Conservation (phyloP, 2,113 vertebrate genomes). For the Hymenochirus boettgeri region DNA sequence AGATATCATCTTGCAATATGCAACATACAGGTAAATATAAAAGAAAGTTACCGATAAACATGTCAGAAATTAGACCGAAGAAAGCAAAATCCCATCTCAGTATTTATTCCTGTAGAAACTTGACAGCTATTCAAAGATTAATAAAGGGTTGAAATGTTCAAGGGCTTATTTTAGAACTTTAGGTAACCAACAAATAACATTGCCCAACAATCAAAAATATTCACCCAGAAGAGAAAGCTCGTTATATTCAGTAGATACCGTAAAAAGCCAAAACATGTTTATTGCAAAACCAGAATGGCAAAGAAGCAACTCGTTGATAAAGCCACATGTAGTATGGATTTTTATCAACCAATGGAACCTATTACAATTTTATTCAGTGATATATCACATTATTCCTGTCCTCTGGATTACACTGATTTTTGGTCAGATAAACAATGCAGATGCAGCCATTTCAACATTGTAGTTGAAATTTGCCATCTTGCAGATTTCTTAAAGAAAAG, state of each 20-base stretch:
- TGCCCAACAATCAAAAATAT: background rate
- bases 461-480: background rate
- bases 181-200: background rate
- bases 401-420: constrained; percentile 10
- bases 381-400: background rate
- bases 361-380: constrained; percentile 7
- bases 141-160: no score
- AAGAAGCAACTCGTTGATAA: background rate
- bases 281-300: background rate
- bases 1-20: no score
- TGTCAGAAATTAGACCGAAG: no score
- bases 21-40: no score
- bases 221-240: background rate
- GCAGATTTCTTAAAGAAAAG: background rate
- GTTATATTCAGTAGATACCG: background rate
- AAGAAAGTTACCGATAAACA: no score
- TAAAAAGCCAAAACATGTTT: background rate
- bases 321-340: background rate
- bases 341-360: background rate
- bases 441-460: background rate
- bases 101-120: no score
- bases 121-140: no score
- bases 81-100: no score
- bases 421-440: constrained; percentile 3
- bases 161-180: no score